Base-by-base conservation (phyloP, 2,113 vertebrate genomes). In the Protomyctophum bolini region DNA sequence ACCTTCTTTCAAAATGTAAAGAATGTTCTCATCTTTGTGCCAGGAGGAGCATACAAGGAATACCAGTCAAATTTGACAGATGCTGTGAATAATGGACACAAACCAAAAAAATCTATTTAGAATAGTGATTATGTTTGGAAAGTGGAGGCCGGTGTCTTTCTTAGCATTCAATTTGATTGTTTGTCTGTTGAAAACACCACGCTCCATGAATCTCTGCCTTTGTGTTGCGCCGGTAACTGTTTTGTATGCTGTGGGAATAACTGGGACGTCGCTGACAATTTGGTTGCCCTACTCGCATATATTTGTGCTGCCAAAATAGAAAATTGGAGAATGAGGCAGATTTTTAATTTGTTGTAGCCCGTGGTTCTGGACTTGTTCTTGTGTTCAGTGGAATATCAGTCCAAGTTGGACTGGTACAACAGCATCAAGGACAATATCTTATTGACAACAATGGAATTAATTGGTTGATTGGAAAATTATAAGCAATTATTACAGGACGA, bases 111-210 rank as follows among this genome's bases (percentile, higher is more conserved):
- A 58, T 29, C 79, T 54, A 14, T 69, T 72, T 14, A 15, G 56
- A 46, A 29, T 29, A 63, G 57, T 6, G 8, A 61, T 75, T 78
- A 67, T 46, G 15, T 73, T 72, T 67, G 46, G 63, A 80, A 75
- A 71, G 33, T 9, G 5, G 9, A 52, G 68, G 29, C 29, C 63
- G 48, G 47, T 47, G 11, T 59, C 65, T 65, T 60, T 65, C 33
- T 14, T 3, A 21, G 62, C 52, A 45, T 45, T 8, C 59, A 14
- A 29, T 21, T 51, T 52, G 9, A 51, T 64, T 49, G 45, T 41
- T 3, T 41, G 33, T 41, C 33, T 41, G 33, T 41, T 33, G 15
- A 52, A 51, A 64, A 64, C 63, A 11, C 10, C 61, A 63, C 8
- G n/a, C 48, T 6, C 8, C 12, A 6, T 11, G 49, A 4, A 47